A percentile compares a stretch with the other conserved stretches of the same genome.
phyloP scores from a whole-genome alignment of 2,797 vertebrate species.

The Chelonia mydas region DNA sequence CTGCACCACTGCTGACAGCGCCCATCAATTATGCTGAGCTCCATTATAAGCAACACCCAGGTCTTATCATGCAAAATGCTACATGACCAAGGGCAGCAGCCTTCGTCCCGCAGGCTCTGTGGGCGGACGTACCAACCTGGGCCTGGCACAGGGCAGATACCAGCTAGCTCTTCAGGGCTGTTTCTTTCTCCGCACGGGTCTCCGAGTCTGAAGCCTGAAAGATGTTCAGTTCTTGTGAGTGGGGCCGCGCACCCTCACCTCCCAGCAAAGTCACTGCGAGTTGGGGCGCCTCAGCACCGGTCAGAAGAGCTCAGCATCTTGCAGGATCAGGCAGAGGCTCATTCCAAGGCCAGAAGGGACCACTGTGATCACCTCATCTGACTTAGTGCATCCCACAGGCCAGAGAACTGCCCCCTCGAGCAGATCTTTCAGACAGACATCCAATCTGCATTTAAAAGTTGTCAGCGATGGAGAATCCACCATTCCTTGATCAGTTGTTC shows the following conservation, averaged over 20 bases:
- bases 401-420: background rate
- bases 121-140: fast-evolving
- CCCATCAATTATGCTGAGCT: background rate
- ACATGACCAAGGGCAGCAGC: background rate
- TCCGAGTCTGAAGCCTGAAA: background rate
- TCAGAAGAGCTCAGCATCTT: background rate
- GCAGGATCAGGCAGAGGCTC: background rate
- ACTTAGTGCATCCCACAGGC: background rate
- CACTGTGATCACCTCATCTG: background rate
- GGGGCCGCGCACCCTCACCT: background rate
- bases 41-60: background rate
- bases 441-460: background rate
- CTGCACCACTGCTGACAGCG: background rate
- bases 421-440: background rate
- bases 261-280: background rate
- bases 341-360: background rate
- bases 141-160: fast-evolving
- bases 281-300: background rate
- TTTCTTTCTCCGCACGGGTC: background rate
- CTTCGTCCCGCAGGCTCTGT: fast-evolving
- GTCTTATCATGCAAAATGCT: background rate
- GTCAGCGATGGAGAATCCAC: background rate
- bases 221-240: conserved; percentile 35
- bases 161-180: background rate
- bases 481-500: no score